Conservation (phyloP, 1,140 invertebrate species). For the Zaprionus nigranus region DNA sequence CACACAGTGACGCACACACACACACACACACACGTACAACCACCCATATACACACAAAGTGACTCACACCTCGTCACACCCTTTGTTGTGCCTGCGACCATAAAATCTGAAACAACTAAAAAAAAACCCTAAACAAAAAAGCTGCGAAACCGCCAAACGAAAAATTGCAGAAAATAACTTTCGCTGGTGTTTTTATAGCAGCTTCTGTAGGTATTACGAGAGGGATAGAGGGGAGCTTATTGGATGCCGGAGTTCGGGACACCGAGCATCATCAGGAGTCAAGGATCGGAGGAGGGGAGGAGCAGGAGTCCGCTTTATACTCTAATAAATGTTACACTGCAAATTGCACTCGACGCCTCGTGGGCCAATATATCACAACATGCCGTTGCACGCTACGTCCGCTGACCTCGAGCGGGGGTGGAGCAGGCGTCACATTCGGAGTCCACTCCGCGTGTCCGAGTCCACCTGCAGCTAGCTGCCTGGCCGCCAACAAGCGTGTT, state of each 20-base stretch:
- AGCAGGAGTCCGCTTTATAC: constrained; percentile 14
- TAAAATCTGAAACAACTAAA: constrained; percentile 51
- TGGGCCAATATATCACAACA: constrained; percentile 57
- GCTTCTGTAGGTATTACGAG: constrained; percentile 18
- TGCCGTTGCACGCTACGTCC: constrained; percentile 10
- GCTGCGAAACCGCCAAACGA: constrained; percentile 11
- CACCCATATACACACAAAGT: neutral
- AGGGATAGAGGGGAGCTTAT: neutral
- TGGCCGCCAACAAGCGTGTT: neutral
- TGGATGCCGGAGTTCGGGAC: neutral
- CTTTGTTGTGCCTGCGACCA: constrained; percentile 52
- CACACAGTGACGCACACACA: constrained; percentile 12
- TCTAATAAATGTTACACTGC: constrained; percentile 61
- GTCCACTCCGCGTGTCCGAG: neutral
- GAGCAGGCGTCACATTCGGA: neutral
- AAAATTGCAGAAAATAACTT: constrained; percentile 54
- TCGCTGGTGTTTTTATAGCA: constrained; percentile 37
- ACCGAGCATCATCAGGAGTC: neutral
- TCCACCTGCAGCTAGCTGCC: neutral
- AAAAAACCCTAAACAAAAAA: constrained; percentile 43
- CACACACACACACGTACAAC: constrained; percentile 9
- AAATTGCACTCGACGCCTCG: constrained; percentile 56
- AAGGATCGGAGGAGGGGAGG: neutral
- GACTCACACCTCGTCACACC: constrained; percentile 10
- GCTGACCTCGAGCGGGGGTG: constrained; percentile 27